Evolutionary conservation across 2,113 vertebrate genomes (phyloP).

Genomic region (Panurus biarmicus): DNA sequence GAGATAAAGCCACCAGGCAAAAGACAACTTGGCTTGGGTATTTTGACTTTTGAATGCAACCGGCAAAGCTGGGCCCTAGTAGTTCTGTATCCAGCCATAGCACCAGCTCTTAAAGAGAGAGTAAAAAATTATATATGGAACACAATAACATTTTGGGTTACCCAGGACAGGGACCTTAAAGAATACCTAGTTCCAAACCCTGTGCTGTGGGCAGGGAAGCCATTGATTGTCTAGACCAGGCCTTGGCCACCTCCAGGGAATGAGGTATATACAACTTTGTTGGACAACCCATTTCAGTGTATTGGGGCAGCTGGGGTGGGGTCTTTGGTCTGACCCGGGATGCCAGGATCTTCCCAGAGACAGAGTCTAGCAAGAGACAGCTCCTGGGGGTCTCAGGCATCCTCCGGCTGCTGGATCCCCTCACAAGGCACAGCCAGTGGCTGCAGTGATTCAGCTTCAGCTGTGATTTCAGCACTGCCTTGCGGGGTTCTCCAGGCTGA

Average conservation of each 20-base stretch:
- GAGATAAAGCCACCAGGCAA: not conserved
- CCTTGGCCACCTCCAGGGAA: not conserved
- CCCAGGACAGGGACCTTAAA: not conserved
- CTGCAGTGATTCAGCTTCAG: too few species aligned
- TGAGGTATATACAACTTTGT: not conserved
- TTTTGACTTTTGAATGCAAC: rapidly evolving
- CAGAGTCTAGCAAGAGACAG: too few species aligned
- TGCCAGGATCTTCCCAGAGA: too few species aligned
- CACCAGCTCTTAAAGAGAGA: too few species aligned
- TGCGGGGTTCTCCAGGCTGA: too few species aligned
- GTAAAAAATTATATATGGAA: not conserved
- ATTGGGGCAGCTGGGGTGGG: too few species aligned
- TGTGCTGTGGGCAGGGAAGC: not conserved
- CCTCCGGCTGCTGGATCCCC: too few species aligned
- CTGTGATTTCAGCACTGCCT: too few species aligned
- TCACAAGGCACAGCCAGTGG: too few species aligned
- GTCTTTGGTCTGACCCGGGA: too few species aligned
- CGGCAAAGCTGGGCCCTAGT: rapidly evolving
- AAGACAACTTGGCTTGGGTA: not conserved
- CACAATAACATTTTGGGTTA: not conserved
- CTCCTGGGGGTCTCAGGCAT: too few species aligned
- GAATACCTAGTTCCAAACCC: not conserved
- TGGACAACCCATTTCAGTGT: not conserved
- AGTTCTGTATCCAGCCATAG: not conserved
- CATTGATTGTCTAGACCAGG: not conserved